phyloP scores from a whole-genome alignment of 1,140 invertebrate species.

The Chironomus striatipennis region DNA sequence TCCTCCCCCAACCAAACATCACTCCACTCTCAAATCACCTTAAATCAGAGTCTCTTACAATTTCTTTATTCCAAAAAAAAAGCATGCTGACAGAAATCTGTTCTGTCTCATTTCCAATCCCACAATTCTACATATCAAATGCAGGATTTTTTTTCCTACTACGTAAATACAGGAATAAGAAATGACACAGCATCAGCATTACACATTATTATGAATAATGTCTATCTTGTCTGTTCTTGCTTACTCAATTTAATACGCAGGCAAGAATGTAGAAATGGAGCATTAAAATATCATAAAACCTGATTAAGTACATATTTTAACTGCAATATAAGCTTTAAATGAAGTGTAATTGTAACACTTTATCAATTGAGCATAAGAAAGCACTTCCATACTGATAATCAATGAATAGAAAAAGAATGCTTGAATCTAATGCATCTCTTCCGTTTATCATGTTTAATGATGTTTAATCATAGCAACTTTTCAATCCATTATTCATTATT shows the following conservation, averaged over 20 bases:
- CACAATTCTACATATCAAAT: too few species aligned
- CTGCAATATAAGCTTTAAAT: background rate
- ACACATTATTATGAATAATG: background rate
- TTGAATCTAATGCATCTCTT: background rate
- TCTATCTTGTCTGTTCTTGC: background rate
- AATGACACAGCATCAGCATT: too few species aligned
- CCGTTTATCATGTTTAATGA: conserved; percentile 17
- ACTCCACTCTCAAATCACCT: too few species aligned
- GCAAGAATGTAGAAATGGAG: background rate
- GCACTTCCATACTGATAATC: background rate
- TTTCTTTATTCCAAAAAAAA: too few species aligned
- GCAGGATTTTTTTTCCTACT: too few species aligned
- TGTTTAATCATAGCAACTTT: conserved; percentile 1
- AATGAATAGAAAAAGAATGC: background rate
- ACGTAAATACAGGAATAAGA: too few species aligned
- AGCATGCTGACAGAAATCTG: too few species aligned
- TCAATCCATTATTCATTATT: conserved; percentile 10
- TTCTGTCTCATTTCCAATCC: too few species aligned
- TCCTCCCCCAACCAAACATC: too few species aligned
- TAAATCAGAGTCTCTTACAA: too few species aligned
- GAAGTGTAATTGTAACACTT: conserved; percentile 20
- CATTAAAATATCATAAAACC: conserved; percentile 20
- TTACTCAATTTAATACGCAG: background rate
- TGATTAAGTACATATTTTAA: background rate
- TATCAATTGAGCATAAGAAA: conserved; percentile 10